Base-by-base conservation (phyloP, 2,797 vertebrate genomes). In the Bufotes viridis region DNA sequence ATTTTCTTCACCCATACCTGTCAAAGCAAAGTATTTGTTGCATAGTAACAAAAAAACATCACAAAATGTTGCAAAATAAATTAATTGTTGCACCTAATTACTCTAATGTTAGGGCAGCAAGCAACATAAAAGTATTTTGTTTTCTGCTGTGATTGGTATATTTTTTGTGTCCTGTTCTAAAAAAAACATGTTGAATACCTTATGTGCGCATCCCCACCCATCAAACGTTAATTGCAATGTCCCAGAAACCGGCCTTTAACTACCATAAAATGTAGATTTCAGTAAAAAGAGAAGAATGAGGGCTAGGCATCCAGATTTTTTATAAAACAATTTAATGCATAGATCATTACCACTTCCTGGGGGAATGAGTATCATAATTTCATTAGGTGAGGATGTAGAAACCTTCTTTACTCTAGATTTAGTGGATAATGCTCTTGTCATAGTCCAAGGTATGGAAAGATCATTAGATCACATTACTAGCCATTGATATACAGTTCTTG, bases 1-100 rank as follows among this genome's bases (percentile, higher is more conserved):
- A 72, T 8, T 42, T 72, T 20, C 69, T 42, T 72, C 69, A 42
- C 70, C 49, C 34, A 22, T 49, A 74, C 2, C 18, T 74, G 34
- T 49, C 18, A 74, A 74, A 20, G 29, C 18, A 74, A 42, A 74
- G 20, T 10, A 42, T 49, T 49, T 20, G 70, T 22, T 74, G 70
- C 70, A 49, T 74, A 74, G 70, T 11, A 74, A 74, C 70, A 49
- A 18, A 74, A 18, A 74, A 49, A 74, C 17, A 74, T 74, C 70
- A 74, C 42, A 74, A 49, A 74, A 74, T 20, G 34, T 49, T 74
- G 18, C 18, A 74, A 74, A 74, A 74, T 20, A 74, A 20, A 72
- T 17, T 9, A 49, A 22, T 49, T 22, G 7, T 18, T 20, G 1
- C 12, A 69, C 12, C 67, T 69, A 29, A 69, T 69, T 69, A 69